Evolutionary conservation across 1,140 invertebrate species (phyloP).

Genomic region (Spodoptera litura): DNA sequence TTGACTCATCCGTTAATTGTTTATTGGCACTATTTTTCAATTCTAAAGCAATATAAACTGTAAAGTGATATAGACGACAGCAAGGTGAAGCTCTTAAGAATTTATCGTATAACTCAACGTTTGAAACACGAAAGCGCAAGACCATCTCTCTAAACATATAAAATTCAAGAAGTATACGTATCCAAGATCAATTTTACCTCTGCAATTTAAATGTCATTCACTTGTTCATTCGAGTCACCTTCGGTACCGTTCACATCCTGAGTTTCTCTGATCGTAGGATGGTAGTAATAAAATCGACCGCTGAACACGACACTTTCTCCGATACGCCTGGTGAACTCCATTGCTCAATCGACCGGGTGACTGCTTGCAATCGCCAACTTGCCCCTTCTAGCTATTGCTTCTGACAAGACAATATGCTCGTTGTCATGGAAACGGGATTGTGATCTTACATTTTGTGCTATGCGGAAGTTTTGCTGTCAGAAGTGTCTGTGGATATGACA

Average conservation of each 20-base stretch:
- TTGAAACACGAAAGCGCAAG: neutral
- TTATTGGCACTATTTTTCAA: too few relatives aligned
- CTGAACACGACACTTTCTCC: conserved; percentile 52
- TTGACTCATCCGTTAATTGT: too few relatives aligned
- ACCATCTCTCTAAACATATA: neutral
- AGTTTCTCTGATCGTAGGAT: conserved; percentile 48
- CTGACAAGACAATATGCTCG: conserved; percentile 17
- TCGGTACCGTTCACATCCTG: conserved; percentile 43
- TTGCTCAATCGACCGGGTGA: conserved; percentile 50
- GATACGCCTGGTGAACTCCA: conserved; percentile 39
- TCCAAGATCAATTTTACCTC: conserved; percentile 10
- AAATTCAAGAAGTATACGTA: conserved; percentile 3
- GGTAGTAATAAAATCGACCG: conserved; percentile 48
- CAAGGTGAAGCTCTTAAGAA: neutral
- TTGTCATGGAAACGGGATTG: conserved; percentile 3
- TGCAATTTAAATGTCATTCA: conserved; percentile 34
- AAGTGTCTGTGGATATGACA: neutral
- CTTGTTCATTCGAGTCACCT: conserved; percentile 35
- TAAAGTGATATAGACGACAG: too few relatives aligned
- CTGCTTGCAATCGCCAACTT: conserved; percentile 36
- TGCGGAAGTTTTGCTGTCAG: neutral
- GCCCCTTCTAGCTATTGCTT: conserved; percentile 25
- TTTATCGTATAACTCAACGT: neutral
- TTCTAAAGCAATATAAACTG: too few relatives aligned
- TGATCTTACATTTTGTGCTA: neutral